Evolutionary conservation across 1,140 invertebrate species (phyloP).

Genomic region (Drosophila ohnishii): DNA sequence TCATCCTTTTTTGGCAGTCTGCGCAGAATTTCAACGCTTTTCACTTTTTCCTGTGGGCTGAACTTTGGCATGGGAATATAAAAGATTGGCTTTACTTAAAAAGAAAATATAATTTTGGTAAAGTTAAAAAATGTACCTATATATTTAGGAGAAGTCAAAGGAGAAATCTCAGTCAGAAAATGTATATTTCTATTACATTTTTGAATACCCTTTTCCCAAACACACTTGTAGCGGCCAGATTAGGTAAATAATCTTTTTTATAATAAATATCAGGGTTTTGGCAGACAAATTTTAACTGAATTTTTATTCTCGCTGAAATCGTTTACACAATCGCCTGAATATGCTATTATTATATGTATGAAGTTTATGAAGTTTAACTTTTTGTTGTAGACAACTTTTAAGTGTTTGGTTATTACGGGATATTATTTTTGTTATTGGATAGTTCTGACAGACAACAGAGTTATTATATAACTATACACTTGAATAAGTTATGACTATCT

Average conservation of each 20-base stretch:
- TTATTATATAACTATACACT: not conserved
- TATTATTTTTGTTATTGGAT: not conserved
- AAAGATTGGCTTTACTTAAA: constrained; percentile 4
- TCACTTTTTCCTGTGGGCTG: constrained; percentile 33
- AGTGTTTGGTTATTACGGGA: not conserved
- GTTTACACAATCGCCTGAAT: not conserved
- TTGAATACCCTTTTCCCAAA: not conserved
- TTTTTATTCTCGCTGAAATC: not conserved
- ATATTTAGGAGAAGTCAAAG: not conserved
- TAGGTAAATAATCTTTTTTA: not conserved
- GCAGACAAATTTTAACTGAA: not conserved
- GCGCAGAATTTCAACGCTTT: constrained; percentile 47
- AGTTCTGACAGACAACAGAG: not conserved
- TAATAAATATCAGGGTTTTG: not conserved
- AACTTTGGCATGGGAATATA: constrained; percentile 27
- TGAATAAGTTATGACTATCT: not conserved
- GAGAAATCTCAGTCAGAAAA: no score
- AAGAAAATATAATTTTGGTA: not conserved
- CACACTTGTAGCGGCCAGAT: not conserved
- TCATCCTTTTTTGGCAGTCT: constrained; percentile 49
- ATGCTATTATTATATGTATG: not conserved
- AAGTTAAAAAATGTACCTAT: not conserved
- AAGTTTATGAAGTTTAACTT: no score
- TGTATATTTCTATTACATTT: no score
- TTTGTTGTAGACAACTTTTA: not conserved